Evolutionary conservation across 1,140 invertebrate species (phyloP), one percentile per base, ranked within the genome.

Genomic region (Drosophila truncata): DNA sequence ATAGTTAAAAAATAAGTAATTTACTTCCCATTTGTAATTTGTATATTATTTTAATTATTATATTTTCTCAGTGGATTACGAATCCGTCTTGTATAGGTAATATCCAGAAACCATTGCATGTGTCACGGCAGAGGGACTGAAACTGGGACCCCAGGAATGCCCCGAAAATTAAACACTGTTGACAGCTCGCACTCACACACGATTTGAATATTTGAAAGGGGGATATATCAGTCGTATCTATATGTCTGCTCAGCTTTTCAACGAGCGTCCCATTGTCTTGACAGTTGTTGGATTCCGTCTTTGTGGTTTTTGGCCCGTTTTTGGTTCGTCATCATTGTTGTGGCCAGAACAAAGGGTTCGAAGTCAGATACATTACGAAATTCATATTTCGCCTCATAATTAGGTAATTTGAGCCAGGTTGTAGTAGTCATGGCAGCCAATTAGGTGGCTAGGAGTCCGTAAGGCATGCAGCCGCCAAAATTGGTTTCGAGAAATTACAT

Each of bases 101-200:
- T 20, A 54, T 29, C 20, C 25, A 46, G 20, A 67, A n/a, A 18
- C 35, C 35, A 76, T 90, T 85, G 85, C 85, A 90, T 90, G 85
- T 70, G 64, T 39, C 73, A 88, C 85, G 82, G 44, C 73, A 80
- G 25, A 65, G 42, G 35, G 47, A 25, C 42, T 46, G 61, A 2
- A 23, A 23, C 33, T 46, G 70, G 14, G 8, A 37, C 52, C 8
- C 14, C 31, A 20, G 63, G 39, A 58, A 81, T 42, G 14, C 66
- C 66, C 69, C 66, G 54, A 73, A 54, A 90, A 91, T 90, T 90
- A 90, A 90, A 90, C 67, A 91, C 86, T 90, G 85, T 90, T 90
- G 85, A 90, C 85, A 90, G 85, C 75, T 90, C 86, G 66, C 82
- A 86, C 75, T 91, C 86, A 85, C 74, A 82, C 78, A 76, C 78